Percentiles rank a stretch among this genome's conserved stretches.
Conservation (phyloP, 1,140 invertebrate genomes). For the Zaprionus ghesquierei region DNA sequence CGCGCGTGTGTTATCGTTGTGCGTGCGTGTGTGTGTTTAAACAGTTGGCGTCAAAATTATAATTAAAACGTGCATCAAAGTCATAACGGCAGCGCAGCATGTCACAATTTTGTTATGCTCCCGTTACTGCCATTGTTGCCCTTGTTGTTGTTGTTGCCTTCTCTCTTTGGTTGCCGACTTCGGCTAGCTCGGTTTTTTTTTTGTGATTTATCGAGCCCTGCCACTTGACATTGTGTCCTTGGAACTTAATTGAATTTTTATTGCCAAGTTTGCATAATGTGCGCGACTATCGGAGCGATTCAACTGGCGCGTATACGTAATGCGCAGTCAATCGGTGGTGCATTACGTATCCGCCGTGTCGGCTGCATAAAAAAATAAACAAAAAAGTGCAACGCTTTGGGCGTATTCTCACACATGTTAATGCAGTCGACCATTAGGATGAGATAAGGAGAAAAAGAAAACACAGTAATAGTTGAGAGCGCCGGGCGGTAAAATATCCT, state of each 20-base stretch:
- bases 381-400: conserved; percentile 8
- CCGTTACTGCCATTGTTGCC: not conserved
- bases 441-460: conserved; percentile 33
- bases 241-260: conserved; percentile 79
- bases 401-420: conserved; percentile 4
- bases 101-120: conserved; percentile 62
- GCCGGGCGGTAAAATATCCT: no score
- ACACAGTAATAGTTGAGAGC: no score
- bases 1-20: conserved; percentile 23
- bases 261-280: conserved; percentile 79
- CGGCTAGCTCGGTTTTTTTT: not conserved
- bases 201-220: conserved; percentile 44
- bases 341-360: conserved; percentile 54
- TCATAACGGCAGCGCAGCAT: conserved; percentile 67
- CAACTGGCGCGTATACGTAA: conserved; percentile 54
- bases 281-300: conserved; percentile 23
- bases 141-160: not conserved
- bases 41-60: conserved; percentile 79
- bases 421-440: conserved; percentile 51
- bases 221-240: conserved; percentile 71
- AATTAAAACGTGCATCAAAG: conserved; percentile 81
- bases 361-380: not conserved
- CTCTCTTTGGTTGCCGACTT: not conserved
- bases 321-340: conserved; percentile 38
- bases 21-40: conserved; percentile 55